These are phyloP conservation scores for Narcine bancroftii DNA, from an alignment of 2,113 vertebrate genomes.

Conservation along the genomic window DNA sequence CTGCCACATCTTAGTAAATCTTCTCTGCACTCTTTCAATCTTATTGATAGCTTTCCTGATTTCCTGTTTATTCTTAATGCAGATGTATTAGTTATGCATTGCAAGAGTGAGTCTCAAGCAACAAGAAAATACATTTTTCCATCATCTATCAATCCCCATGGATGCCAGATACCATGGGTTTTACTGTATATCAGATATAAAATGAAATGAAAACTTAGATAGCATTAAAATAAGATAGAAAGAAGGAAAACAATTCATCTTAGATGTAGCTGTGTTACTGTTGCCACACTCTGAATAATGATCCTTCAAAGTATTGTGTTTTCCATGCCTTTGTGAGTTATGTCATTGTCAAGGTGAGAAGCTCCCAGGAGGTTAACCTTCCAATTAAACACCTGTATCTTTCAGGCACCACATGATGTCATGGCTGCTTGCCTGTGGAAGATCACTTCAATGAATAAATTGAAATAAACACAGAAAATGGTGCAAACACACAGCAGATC, in stretches of 20 bases:
- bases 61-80: no score
- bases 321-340: neutral
- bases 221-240: neutral
- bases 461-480: no score
- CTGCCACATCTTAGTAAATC: no score
- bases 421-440: neutral
- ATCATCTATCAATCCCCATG: no score
- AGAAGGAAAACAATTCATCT: neutral
- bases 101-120: no score
- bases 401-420: neutral
- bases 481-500: no score
- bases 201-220: neutral
- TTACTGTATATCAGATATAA: neutral
- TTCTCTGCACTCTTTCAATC: no score
- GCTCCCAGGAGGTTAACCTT: neutral
- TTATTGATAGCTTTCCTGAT: no score
- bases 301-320: neutral
- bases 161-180: no score
- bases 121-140: no score
- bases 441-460: neutral
- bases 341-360: conserved; percentile 12
- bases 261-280: neutral
- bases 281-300: neutral
- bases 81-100: no score
- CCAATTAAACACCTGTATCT: neutral